Evolutionary conservation across 2,113 vertebrate genomes (phyloP).

Genomic region (Sturnira hondurensis): DNA sequence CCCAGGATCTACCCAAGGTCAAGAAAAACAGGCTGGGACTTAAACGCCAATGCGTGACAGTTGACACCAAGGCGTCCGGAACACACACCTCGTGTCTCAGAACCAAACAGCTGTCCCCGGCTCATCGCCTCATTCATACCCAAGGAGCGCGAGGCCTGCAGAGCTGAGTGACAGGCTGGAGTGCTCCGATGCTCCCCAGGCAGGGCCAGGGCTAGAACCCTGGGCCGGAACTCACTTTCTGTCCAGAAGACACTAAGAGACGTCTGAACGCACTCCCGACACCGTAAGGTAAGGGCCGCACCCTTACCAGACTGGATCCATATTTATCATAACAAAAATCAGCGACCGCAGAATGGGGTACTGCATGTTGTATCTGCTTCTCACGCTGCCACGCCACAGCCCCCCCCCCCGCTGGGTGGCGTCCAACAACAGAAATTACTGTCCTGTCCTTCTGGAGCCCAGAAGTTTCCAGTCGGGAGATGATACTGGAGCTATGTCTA

Average conservation of each 20-base stretch:
- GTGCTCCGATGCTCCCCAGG: background rate
- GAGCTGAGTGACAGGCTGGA: background rate
- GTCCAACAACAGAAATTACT: background rate
- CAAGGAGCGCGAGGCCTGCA: background rate
- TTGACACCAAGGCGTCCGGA: background rate
- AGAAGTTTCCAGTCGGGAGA: background rate
- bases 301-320: background rate
- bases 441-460: background rate
- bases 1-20: background rate
- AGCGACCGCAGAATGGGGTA: background rate
- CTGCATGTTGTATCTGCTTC: background rate
- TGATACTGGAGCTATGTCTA: background rate
- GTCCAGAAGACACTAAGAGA: background rate
- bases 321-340: background rate
- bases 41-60: background rate
- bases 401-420: too few relatives aligned
- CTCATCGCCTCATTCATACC: background rate
- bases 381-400: background rate
- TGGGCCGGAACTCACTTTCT: background rate
- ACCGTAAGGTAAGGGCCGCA: background rate
- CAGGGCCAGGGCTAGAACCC: background rate
- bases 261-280: background rate
- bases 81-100: background rate
- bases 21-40: background rate
- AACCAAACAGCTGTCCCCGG: background rate